Percentiles rank a stretch among this genome's conserved stretches.
Evolutionary conservation across 2,113 vertebrate genomes (phyloP).

Genomic region (Bambusicola thoracicus): DNA sequence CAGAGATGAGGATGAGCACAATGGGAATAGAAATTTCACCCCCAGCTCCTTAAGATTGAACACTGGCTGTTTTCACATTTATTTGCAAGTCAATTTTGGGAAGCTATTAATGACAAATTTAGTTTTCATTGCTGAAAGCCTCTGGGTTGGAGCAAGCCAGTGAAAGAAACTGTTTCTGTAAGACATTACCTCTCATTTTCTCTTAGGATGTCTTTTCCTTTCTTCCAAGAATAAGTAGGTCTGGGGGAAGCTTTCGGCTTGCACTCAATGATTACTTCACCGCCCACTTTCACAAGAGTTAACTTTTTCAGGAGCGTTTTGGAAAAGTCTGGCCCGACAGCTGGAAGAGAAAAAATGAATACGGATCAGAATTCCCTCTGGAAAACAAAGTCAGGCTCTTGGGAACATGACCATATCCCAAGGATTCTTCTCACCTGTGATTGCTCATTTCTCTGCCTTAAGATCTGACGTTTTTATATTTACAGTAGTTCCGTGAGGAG

Average conservation of each 20-base stretch:
- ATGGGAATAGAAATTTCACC: neutral
- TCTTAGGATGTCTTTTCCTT: conserved; percentile 85
- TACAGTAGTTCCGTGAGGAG: neutral
- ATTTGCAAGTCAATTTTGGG: conserved; percentile 55
- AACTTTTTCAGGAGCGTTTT: conserved; percentile 87
- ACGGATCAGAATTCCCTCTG: neutral
- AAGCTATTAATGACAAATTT: conserved; percentile 50
- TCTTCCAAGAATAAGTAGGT: conserved; percentile 92
- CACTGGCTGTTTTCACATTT: neutral
- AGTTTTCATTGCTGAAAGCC: conserved; percentile 22
- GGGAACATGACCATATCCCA: neutral
- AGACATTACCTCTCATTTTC: conserved; percentile 88
- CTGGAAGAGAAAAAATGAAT: conserved; percentile 73
- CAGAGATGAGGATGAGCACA: neutral
- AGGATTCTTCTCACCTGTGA: neutral
- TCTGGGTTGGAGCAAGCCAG: conserved; percentile 33
- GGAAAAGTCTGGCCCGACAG: conserved; percentile 93
- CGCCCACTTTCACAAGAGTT: conserved; percentile 91
- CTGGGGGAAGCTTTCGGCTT: conserved; percentile 95
- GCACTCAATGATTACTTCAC: conserved; percentile 92
- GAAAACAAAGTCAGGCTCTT: neutral
- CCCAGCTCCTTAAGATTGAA: neutral
- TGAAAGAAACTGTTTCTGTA: conserved; percentile 27
- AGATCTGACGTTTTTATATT: neutral
- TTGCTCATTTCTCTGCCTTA: neutral